phyloP scores from a whole-genome alignment of 2,888 invertebrate species.

The Pandemis cinnamomeana region DNA sequence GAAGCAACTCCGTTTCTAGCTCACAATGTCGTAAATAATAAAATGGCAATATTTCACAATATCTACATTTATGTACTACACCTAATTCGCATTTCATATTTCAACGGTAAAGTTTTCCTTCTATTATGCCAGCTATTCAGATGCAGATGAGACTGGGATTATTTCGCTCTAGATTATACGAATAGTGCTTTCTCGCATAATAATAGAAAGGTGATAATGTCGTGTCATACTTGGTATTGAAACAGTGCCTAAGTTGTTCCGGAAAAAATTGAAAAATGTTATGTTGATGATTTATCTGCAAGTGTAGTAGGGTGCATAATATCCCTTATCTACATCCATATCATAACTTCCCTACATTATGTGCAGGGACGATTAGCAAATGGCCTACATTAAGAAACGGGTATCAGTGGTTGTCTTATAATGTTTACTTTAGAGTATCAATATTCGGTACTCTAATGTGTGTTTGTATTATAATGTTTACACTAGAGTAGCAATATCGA shows the following conservation, averaged over 20 bases:
- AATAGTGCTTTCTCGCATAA: conserved; percentile 18
- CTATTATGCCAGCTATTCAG: conserved; percentile 37
- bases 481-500: too few species aligned
- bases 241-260: not conserved
- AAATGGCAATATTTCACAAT: not conserved
- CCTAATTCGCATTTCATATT: conserved; percentile 18
- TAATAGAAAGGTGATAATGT: conserved; percentile 29
- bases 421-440: too few species aligned
- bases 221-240: not conserved
- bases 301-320: too few species aligned
- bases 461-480: too few species aligned
- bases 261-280: not conserved
- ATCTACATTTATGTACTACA: conserved; percentile 7
- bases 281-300: not conserved
- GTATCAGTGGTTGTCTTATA: too few species aligned
- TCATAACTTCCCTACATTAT: too few species aligned
- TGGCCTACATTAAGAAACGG: too few species aligned
- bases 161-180: conserved; percentile 20
- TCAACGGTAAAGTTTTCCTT: conserved; percentile 21
- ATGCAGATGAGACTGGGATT: conserved; percentile 39
- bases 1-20: too few species aligned
- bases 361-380: too few species aligned
- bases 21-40: not conserved
- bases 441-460: too few species aligned
- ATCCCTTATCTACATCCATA: too few species aligned